phyloP scores from a whole-genome alignment of 2,113 vertebrate species.

The Mobula hypostoma region DNA sequence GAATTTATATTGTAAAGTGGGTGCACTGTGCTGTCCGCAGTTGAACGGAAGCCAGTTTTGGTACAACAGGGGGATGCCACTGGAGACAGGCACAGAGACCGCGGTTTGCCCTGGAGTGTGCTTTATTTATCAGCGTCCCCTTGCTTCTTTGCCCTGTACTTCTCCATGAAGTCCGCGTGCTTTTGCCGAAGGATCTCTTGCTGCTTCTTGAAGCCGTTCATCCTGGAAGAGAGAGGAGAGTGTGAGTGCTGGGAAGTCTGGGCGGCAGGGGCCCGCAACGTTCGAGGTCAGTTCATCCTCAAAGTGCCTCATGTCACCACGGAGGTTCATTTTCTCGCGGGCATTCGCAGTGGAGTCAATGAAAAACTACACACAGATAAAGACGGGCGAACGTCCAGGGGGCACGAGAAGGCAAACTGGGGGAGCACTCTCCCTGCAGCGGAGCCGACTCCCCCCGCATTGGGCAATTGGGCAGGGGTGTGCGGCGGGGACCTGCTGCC shows the following conservation, averaged over 20 bases:
- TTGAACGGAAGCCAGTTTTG: not conserved
- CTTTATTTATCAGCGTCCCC: not conserved
- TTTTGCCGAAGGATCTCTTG: conserved; percentile 64
- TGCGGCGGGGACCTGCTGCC: too few species aligned
- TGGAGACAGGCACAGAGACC: not conserved
- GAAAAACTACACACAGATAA: too few species aligned
- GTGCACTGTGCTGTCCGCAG: not conserved
- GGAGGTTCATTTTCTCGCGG: too few species aligned
- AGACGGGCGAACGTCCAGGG: too few species aligned
- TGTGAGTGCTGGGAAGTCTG: not conserved
- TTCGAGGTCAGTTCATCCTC: too few species aligned
- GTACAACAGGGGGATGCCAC: not conserved
- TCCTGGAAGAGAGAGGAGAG: conserved; percentile 45
- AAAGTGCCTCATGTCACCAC: too few species aligned
- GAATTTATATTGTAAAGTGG: not conserved
- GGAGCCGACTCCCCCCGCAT: too few species aligned
- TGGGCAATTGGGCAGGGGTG: too few species aligned
- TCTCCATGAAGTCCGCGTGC: conserved; percentile 57
- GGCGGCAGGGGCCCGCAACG: too few species aligned
- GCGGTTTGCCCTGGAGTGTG: accelerated
- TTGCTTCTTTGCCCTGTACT: conserved; percentile 39
- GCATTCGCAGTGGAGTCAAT: too few species aligned
- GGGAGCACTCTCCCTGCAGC: too few species aligned
- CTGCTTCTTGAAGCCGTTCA: conserved; percentile 65
- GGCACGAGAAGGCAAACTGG: too few species aligned